phyloP scores from a whole-genome alignment of 2,797 vertebrate genomes.

The Siniperca obscura region DNA sequence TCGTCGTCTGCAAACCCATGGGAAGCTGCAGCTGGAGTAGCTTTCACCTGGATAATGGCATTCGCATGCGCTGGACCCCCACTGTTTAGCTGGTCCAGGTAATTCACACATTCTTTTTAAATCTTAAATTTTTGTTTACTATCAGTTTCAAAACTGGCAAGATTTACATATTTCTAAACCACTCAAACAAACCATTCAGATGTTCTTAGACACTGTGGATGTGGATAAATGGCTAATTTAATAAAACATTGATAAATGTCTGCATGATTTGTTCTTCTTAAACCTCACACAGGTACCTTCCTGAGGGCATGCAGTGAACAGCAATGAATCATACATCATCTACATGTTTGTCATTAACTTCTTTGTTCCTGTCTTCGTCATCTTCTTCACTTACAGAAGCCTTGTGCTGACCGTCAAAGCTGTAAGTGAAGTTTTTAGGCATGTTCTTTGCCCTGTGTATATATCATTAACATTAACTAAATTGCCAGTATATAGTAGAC shows the following conservation, averaged over 20 bases:
- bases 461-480: no score
- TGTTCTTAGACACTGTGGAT: background rate
- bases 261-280: background rate
- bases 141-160: no score
- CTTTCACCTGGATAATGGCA: constrained; percentile 88
- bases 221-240: background rate
- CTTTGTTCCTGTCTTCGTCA: constrained; percentile 77
- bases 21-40: constrained; percentile 84
- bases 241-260: no score
- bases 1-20: constrained; percentile 90
- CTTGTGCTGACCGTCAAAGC: constrained; percentile 89
- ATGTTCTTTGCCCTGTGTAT: no score
- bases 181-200: background rate
- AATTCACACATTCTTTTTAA: background rate
- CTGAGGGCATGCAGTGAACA: constrained; percentile 87
- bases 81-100: constrained; percentile 88
- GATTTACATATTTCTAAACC: background rate
- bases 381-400: constrained; percentile 88
- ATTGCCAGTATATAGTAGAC: background rate
- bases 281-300: constrained; percentile 81
- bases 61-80: constrained; percentile 81
- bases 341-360: constrained; percentile 88
- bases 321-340: constrained; percentile 87
- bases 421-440: constrained; percentile 66
- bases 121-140: background rate